These are phyloP conservation scores for Spheniscus mendiculus DNA, from an alignment of 2,113 vertebrate genomes.

Conservation along the genomic window DNA sequence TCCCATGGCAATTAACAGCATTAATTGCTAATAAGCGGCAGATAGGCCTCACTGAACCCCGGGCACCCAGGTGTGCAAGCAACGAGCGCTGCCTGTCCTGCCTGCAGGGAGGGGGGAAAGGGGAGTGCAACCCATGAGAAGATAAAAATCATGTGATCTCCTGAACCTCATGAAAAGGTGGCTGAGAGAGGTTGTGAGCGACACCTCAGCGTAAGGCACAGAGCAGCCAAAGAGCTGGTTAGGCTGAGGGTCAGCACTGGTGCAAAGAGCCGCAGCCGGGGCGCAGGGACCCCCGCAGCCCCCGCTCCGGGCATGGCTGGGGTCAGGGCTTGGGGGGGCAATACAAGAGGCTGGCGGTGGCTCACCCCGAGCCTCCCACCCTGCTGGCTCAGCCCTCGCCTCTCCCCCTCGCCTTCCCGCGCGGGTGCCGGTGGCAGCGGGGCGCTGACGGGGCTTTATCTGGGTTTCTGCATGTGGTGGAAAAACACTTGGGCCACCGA, in stretches of 20 bases:
- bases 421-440: accelerated
- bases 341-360: accelerated
- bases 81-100: neutral
- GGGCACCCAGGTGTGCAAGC: neutral
- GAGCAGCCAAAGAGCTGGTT: neutral
- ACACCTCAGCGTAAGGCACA: neutral
- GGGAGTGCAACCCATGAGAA: accelerated
- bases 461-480: neutral
- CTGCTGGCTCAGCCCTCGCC: neutral
- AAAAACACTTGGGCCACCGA: slow-evolving; percentile 33
- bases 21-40: neutral
- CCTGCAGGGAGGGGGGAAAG: neutral
- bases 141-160: accelerated
- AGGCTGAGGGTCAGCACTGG: neutral
- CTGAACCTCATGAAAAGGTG: neutral
- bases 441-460: neutral
- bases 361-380: neutral
- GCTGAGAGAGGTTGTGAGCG: accelerated
- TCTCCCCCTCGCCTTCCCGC: neutral
- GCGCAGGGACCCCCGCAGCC: neutral
- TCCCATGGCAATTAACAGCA: neutral
- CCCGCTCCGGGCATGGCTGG: accelerated
- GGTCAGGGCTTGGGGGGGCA: neutral
- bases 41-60: neutral
- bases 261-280: neutral